Evolutionary conservation across 2,113 vertebrate genomes (phyloP), one percentile per base, ranked within the genome.

Genomic region (Salminus brasiliensis): DNA sequence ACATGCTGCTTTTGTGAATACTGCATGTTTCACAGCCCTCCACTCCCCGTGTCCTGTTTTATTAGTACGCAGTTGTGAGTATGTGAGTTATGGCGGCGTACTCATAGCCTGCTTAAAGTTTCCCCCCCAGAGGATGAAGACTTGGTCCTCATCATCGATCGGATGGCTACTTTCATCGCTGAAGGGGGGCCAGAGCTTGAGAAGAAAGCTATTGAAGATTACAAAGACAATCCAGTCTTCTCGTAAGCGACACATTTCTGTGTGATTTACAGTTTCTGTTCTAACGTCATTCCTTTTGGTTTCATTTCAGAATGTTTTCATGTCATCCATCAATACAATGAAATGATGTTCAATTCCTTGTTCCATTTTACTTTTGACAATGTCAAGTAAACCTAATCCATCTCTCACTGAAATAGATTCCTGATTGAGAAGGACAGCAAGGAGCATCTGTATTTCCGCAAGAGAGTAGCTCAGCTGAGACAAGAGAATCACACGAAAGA

Each of bases 71-170:
- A 66, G 72, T 81, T 70, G 66, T 81, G 76, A 68, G 59, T 83
- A 39, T 83, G 27, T 87, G 34, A 76, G 18, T 88, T 79, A 74
- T 84, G 88, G 91, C 93, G 93, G 92, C 90, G 92, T 98, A 97
- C 96, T 99, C 92, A 99, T 96, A 95, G 95, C 93, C 91, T 96
- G 94, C 96, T 98, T 97, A 97, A 98, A 99, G 98, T 99, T 94
- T 97, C 95, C 93, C 97, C 98, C 94, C 98, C 98, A 98, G 97
- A 97, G 96, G 97, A 98, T 90, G 86, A 91, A 76, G 96, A 97
- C 89, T 93, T 93, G 85, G 93, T 94, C 77, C 94, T 94, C 80
- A 95, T 98, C 90, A 94, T 97, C 89, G 92, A 98, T 91, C 97
- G 98, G 93, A 93, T 99, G 95, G 98, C 97, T 84, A 91, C 92